phyloP scores from a whole-genome alignment of 2,797 vertebrate species.

The Amazona finschi region DNA sequence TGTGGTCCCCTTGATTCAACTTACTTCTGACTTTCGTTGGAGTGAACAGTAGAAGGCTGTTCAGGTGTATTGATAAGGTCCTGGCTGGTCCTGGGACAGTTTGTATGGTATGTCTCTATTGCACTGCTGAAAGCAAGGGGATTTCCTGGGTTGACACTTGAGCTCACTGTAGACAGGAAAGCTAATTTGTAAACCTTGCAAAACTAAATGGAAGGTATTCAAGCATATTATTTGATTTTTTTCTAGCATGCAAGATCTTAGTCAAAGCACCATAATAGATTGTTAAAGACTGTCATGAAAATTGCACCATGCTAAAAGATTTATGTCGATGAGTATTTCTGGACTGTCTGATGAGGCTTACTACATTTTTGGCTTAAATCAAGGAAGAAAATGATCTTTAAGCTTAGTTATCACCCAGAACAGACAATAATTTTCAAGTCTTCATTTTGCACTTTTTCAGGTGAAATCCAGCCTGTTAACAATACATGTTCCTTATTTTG shows the following conservation, averaged over 20 bases:
- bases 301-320: not conserved
- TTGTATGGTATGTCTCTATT: not conserved
- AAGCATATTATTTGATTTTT: not conserved
- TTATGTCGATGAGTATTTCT: slow-evolving; percentile 14
- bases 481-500: not conserved
- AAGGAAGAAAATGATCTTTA: not conserved
- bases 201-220: not conserved
- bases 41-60: not conserved
- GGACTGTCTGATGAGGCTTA: not conserved
- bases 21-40: not conserved
- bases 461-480: not conserved
- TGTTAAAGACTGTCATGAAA: not conserved
- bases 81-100: not conserved
- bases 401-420: not conserved
- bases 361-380: not conserved
- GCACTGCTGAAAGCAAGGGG: not conserved
- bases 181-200: not conserved
- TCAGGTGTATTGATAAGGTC: not conserved
- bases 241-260: not conserved
- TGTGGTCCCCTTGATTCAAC: not conserved
- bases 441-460: not conserved
- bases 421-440: not conserved
- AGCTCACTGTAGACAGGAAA: not conserved
- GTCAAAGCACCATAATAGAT: not conserved
- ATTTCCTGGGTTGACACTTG: not conserved